A percentile compares a stretch with the other conserved stretches of the same genome.
phyloP scores from a whole-genome alignment of 2,888 invertebrate species.

The Pandemis corylana region DNA sequence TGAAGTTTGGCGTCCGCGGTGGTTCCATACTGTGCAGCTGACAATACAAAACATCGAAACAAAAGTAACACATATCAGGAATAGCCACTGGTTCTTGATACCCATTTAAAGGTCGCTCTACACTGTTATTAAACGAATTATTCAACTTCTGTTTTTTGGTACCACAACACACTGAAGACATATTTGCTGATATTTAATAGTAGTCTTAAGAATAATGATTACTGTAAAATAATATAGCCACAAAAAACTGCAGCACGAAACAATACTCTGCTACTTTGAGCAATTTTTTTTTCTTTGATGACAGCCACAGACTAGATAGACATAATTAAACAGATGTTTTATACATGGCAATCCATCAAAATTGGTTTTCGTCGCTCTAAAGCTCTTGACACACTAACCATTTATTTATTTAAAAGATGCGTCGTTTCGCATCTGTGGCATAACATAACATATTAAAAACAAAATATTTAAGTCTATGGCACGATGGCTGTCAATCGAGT shows the following conservation, averaged over 20 bases:
- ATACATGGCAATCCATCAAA: slow-evolving; percentile 14
- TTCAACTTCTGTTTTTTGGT: slow-evolving; percentile 96
- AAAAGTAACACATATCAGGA: slow-evolving; percentile 99
- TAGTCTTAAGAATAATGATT: slow-evolving; percentile 52
- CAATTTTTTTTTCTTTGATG: slow-evolving; percentile 32
- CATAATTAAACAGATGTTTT: slow-evolving; percentile 30
- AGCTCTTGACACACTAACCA: background rate
- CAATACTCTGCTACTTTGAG: slow-evolving; percentile 49
- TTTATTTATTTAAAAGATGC: slow-evolving; percentile 1
- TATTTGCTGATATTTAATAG: slow-evolving; percentile 68
- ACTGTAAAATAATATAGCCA: slow-evolving; percentile 61
- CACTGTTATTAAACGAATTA: slow-evolving; percentile 85
- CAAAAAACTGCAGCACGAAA: slow-evolving; percentile 65
- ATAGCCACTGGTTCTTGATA: slow-evolving; percentile 88
- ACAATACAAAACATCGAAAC: slow-evolving; percentile 98
- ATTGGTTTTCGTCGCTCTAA: background rate
- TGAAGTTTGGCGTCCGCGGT: slow-evolving; percentile 95
- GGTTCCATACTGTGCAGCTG: slow-evolving; percentile 97
- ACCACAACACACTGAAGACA: slow-evolving; percentile 97
- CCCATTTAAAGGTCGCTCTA: slow-evolving; percentile 85
- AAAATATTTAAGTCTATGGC: slow-evolving; percentile 62
- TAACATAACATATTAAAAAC: slow-evolving; percentile 13
- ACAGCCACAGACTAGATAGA: slow-evolving; percentile 28
- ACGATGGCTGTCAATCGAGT: slow-evolving; percentile 80
- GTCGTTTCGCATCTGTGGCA: slow-evolving; percentile 24